Conservation (phyloP, 2,888 invertebrate genomes). For the Venustoraphidia nigricollis region DNA sequence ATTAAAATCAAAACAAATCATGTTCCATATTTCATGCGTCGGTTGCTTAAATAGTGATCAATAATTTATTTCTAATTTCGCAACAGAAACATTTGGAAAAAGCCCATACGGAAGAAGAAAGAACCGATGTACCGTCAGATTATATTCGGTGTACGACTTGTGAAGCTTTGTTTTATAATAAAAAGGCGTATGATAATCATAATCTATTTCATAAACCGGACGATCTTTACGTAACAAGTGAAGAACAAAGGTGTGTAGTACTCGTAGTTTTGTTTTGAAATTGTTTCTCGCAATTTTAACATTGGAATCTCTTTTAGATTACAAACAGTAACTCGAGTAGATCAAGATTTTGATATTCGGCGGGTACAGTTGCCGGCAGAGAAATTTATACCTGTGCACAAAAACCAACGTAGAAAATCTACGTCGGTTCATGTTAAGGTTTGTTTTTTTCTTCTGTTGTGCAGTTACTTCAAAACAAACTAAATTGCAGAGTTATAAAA, state of each 20-base stretch:
- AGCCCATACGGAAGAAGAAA: constrained; percentile 37
- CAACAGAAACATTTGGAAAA: constrained; percentile 35
- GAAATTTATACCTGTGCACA: constrained; percentile 9
- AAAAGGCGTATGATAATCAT: constrained; percentile 47
- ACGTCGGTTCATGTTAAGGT: too few relatives aligned
- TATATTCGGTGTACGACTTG: constrained; percentile 46
- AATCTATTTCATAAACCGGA: constrained; percentile 42
- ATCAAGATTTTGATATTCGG: constrained; percentile 35
- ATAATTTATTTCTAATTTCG: constrained; percentile 4
- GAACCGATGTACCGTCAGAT: constrained; percentile 29
- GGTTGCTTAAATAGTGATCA: too few relatives aligned
- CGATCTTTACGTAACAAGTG: constrained; percentile 43
- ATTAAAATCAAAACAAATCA: too few relatives aligned
- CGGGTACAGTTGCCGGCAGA: constrained; percentile 20
- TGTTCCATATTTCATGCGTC: too few relatives aligned
- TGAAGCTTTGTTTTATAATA: constrained; percentile 46
- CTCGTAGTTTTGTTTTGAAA: background rate
- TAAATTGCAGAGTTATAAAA: too few relatives aligned
- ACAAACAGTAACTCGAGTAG: constrained; percentile 30
- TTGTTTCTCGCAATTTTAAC: background rate
- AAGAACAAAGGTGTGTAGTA: constrained; percentile 30
- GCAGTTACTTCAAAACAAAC: too few relatives aligned
- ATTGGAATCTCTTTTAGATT: constrained; percentile 17
- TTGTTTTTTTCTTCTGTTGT: too few relatives aligned
- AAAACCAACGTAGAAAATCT: constrained; percentile 3